Conservation (phyloP, 2,888 invertebrate species). For the Meloe dianella region DNA sequence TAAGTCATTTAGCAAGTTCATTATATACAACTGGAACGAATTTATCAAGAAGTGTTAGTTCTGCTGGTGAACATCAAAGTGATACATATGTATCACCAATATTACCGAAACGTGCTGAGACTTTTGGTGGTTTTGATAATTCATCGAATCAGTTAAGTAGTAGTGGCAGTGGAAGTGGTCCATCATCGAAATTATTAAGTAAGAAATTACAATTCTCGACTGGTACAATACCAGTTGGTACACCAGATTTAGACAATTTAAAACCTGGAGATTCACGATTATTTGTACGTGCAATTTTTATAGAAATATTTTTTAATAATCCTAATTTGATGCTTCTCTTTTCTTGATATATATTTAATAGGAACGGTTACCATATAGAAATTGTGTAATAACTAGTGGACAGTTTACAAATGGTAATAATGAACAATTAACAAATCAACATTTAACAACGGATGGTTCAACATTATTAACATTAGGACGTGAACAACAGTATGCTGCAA, state of each 20-base stretch:
- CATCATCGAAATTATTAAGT: slow-evolving; percentile 51
- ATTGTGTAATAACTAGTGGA: slow-evolving; percentile 61
- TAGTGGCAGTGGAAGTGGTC: not conserved
- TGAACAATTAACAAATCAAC: slow-evolving; percentile 21
- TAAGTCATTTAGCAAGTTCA: slow-evolving; percentile 75
- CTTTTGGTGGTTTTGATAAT: slow-evolving; percentile 93
- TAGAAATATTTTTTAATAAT: not conserved
- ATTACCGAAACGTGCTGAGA: slow-evolving; percentile 91
- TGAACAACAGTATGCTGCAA: slow-evolving; percentile 75
- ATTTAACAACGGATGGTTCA: slow-evolving; percentile 45
- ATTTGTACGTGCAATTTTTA: slow-evolving; percentile 50
- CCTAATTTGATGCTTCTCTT: not conserved
- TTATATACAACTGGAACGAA: slow-evolving; percentile 77
- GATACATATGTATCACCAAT: slow-evolving; percentile 84
- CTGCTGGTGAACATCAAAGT: slow-evolving; percentile 91
- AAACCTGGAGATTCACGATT: slow-evolving; percentile 57
- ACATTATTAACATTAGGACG: slow-evolving; percentile 61
- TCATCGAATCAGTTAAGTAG: slow-evolving; percentile 46
- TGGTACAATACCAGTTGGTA: slow-evolving; percentile 52
- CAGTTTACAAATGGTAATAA: slow-evolving; percentile 57
- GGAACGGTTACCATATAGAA: slow-evolving; percentile 62
- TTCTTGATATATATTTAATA: slow-evolving; percentile 30
- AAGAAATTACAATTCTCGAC: slow-evolving; percentile 55
- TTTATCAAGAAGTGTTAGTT: slow-evolving; percentile 89
- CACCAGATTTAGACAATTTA: slow-evolving; percentile 56